Base-by-base conservation (phyloP, 2,797 vertebrate genomes). In the Ctenopoma kingsleyae region DNA sequence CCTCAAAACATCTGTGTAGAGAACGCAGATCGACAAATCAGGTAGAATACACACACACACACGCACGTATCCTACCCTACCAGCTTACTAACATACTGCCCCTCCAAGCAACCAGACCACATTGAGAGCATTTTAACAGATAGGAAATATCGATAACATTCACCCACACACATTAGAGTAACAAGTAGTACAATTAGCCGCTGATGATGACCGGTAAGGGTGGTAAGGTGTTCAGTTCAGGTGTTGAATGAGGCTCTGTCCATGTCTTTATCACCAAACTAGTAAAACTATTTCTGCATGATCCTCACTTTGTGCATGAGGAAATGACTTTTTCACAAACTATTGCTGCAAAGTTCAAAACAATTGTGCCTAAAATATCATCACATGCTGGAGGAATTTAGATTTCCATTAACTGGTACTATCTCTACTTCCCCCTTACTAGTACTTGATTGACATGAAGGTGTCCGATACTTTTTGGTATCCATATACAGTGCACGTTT, bases 21-120 rank as follows among this genome's bases (percentile, higher is more conserved):
- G 87, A 99, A 95, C 66, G 96, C 96, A 2, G 98, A 99, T 88
- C 95, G 96, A 52, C 97, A 99, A 93, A 98, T 98, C 94, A 99
- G 97, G 98, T 99, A 87, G 85, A 83, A 48, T 19, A 46, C 36
- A n/a, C 13, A 8, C 57, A 53, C 8, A 40, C 38, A 41, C 38
- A 27, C 32, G 47, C 17, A 32, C 55, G 35, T 19, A 23, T 23
- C 20, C 15, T 27, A 20, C 32, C 41, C 40, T 20, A 23, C 20
- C 4, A 40, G 19, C 27, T 51, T 22, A 9, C 47, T 41, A 3
- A 38, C 10, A 20, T 13, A n/a, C 15, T 47, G 10, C 8, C 25
- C 20, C 16, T 54, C 41, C 6, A 23, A 22, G 20, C 44, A 27
- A 43, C 13, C 30, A 20, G 22, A 27, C 30, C n/a, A 8, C 35